Evolutionary conservation across 2,888 invertebrate species (phyloP).

Genomic region (Theodoxus fluviatilis): DNA sequence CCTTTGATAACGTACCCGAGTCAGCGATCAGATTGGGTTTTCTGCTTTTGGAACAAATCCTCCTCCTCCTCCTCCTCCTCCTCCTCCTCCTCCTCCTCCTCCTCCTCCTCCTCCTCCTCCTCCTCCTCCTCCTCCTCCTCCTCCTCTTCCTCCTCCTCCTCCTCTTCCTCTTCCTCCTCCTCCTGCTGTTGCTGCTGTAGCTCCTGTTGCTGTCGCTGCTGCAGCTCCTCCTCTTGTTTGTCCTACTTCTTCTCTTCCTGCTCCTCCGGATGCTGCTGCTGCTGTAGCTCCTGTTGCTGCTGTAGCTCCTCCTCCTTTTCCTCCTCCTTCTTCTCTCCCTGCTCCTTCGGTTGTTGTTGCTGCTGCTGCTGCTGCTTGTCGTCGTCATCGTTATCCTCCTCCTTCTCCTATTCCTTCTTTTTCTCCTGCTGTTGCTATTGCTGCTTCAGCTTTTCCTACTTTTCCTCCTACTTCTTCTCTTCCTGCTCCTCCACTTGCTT

Average conservation of each 20-base stretch:
- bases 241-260: conserved; percentile 21
- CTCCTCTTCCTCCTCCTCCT: background rate
- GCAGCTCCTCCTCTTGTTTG: background rate
- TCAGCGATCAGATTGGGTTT: no score
- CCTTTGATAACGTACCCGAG: no score
- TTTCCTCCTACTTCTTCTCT: background rate
- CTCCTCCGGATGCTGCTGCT: conserved; percentile 21
- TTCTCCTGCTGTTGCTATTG: background rate
- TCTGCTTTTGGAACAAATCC: no score
- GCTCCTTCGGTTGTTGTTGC: background rate
- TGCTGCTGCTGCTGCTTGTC: background rate
- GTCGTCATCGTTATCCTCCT: background rate
- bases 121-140: background rate
- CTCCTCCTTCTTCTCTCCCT: conserved; percentile 6
- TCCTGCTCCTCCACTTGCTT: background rate
- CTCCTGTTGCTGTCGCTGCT: conserved; percentile 14
- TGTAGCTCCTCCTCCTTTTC: conserved; percentile 12
- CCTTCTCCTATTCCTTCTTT: background rate
- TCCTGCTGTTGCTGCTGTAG: background rate
- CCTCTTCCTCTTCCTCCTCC: conserved; percentile 8
- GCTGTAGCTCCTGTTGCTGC: conserved; percentile 14
- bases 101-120: background rate
- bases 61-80: conserved; percentile 4
- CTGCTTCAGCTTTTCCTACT: background rate
- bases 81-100: conserved; percentile 4